Evolutionary conservation across 2,888 invertebrate species (phyloP).

Genomic region (Orchestes rusci): DNA sequence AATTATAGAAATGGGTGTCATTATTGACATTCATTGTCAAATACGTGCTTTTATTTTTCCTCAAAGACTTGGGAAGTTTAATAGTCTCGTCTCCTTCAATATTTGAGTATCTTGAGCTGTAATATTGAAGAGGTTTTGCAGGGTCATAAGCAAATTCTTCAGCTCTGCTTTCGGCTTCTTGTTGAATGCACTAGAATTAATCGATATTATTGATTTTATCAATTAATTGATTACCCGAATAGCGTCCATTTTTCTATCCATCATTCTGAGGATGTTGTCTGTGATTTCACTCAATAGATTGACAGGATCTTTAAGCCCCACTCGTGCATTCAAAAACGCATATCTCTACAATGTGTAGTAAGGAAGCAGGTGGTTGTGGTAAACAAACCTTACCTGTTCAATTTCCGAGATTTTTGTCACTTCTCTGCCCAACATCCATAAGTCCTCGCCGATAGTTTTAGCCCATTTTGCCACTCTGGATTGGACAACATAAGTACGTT

Average conservation of each 20-base stretch:
- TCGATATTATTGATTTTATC: conserved; percentile 4
- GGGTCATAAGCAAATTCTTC: conserved; percentile 53
- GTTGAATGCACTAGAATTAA: conserved; percentile 62
- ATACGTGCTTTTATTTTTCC: conserved; percentile 42
- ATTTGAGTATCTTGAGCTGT: conserved; percentile 76
- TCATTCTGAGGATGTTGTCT: conserved; percentile 75
- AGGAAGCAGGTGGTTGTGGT: background rate
- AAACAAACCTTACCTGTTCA: conserved; percentile 53
- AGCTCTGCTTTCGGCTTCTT: conserved; percentile 63
- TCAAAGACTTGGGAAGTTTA: conserved; percentile 27
- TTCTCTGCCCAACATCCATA: conserved; percentile 69
- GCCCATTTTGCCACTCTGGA: conserved; percentile 74
- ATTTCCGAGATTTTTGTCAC: conserved; percentile 74
- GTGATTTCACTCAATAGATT: conserved; percentile 73
- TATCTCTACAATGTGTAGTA: conserved; percentile 56
- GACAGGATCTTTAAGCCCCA: conserved; percentile 72
- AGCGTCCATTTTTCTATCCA: conserved; percentile 84
- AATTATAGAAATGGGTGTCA: conserved; percentile 79
- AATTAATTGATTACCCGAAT: conserved; percentile 52
- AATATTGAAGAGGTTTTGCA: conserved; percentile 52
- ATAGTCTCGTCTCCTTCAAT: conserved; percentile 22
- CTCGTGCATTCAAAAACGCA: conserved; percentile 68
- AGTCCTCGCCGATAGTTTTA: conserved; percentile 65
- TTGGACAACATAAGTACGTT: no score
- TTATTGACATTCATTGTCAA: conserved; percentile 54